phyloP scores from a whole-genome alignment of 2,888 invertebrate species.

The Scaptodrosophila latifasciaeformis region DNA sequence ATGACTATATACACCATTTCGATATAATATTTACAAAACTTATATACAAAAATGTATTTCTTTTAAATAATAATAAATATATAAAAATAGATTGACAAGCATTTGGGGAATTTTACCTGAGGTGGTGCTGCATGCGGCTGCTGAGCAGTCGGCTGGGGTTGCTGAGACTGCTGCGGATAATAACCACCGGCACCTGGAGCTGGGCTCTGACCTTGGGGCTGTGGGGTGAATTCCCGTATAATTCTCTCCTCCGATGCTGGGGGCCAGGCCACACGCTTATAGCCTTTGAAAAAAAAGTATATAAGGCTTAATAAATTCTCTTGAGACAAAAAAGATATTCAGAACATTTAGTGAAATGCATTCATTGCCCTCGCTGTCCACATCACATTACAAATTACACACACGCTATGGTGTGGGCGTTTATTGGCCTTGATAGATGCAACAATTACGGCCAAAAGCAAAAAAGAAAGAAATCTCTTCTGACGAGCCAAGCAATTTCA shows the following conservation, averaged over 20 bases:
- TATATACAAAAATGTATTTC: background rate
- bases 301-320: too few species aligned
- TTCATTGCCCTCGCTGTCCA: too few species aligned
- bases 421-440: constrained; percentile 39
- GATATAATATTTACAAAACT: too few species aligned
- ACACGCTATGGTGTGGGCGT: constrained; percentile 52
- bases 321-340: background rate
- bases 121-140: constrained; percentile 46
- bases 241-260: constrained; percentile 83
- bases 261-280: constrained; percentile 92
- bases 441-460: too few species aligned
- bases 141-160: constrained; percentile 26
- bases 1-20: too few species aligned
- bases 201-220: constrained; percentile 66
- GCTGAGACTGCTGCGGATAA: constrained; percentile 45
- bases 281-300: constrained; percentile 76
- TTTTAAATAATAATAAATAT: background rate
- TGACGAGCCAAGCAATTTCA: constrained; percentile 54
- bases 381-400: too few species aligned
- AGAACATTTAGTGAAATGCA: constrained; percentile 59
- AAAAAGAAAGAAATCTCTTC: background rate
- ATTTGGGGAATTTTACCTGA: constrained; percentile 58
- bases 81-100: background rate
- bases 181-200: constrained; percentile 53
- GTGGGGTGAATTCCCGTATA: constrained; percentile 76